Evolutionary conservation across 64 coral and sea anemone genomes (phyloP).

Genomic region (Cladopsammia gracilis): DNA sequence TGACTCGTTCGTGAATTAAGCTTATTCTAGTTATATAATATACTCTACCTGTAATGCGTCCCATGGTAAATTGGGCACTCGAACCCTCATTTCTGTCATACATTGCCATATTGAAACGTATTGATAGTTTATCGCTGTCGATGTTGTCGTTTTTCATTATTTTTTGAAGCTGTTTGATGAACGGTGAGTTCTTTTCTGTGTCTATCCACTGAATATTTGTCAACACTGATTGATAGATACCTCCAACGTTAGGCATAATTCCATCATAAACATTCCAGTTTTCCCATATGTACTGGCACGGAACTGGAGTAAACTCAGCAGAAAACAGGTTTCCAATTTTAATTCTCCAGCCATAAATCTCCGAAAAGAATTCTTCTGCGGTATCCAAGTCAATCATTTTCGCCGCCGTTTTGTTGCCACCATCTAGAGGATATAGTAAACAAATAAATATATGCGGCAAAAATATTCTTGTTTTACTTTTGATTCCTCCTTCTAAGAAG

Average conservation of each 20-base stretch:
- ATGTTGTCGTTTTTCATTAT: neutral
- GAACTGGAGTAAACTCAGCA: constrained; percentile 52
- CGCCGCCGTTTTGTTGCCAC: constrained; percentile 26
- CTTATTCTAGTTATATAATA: too few species aligned
- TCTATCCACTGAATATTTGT: constrained; percentile 26
- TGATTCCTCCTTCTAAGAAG: too few species aligned
- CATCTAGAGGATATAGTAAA: neutral
- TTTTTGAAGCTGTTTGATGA: neutral
- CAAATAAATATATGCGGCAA: neutral
- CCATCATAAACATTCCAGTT: neutral
- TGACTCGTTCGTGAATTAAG: too few species aligned
- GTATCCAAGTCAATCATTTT: constrained; percentile 71
- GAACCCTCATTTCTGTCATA: too few species aligned
- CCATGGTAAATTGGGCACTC: too few species aligned
- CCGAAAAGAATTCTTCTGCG: constrained; percentile 28
- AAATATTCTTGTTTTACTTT: too few species aligned
- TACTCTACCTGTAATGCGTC: too few species aligned
- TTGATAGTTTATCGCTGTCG: neutral
- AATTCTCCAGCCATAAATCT: constrained; percentile 79
- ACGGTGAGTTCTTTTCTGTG: neutral
- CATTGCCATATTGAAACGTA: constrained; percentile 35
- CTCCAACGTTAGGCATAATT: neutral
- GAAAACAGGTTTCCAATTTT: constrained; percentile 63
- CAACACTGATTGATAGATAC: constrained; percentile 32
- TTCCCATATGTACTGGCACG: constrained; percentile 43